Percentiles rank a stretch among this genome's conserved stretches.
Conservation (phyloP, 2,888 invertebrate species). For the Thecocarcelia acutangulata region DNA sequence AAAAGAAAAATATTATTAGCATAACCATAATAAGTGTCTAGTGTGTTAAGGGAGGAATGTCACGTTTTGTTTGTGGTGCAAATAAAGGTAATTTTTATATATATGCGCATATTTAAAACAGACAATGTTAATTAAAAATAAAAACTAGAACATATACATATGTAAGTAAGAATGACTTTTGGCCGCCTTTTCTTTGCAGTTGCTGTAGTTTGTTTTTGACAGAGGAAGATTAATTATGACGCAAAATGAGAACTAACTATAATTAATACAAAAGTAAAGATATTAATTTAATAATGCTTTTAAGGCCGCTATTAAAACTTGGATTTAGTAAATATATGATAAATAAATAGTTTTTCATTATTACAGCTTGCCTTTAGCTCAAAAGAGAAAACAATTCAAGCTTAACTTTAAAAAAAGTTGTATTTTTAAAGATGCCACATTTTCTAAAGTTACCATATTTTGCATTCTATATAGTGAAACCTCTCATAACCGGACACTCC, state of each 20-base stretch:
- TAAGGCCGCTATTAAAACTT: too few relatives aligned
- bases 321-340: too few relatives aligned
- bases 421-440: too few relatives aligned
- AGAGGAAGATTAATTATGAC: not conserved
- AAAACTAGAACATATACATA: conserved; percentile 41
- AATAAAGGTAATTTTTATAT: conserved; percentile 47
- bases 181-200: conserved; percentile 3
- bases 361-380: too few relatives aligned
- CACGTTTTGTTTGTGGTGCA: conserved; percentile 63
- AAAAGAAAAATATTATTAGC: conserved; percentile 61
- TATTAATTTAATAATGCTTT: too few relatives aligned
- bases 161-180: conserved; percentile 3
- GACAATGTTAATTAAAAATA: conserved; percentile 49
- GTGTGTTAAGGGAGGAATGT: conserved; percentile 61
- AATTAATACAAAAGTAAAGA: not conserved
- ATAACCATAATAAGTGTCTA: conserved; percentile 37
- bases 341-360: too few relatives aligned
- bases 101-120: not conserved
- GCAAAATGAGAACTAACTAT: not conserved
- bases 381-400: too few relatives aligned
- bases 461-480: too few relatives aligned
- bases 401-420: too few relatives aligned
- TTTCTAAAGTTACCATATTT: too few relatives aligned
- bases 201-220: conserved; percentile 16
- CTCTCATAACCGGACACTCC: too few relatives aligned